Percentiles rank a stretch among this genome's conserved stretches.
Evolutionary conservation across 2,797 vertebrate genomes (phyloP).

Genomic region (Takifugu ocellatus): DNA sequence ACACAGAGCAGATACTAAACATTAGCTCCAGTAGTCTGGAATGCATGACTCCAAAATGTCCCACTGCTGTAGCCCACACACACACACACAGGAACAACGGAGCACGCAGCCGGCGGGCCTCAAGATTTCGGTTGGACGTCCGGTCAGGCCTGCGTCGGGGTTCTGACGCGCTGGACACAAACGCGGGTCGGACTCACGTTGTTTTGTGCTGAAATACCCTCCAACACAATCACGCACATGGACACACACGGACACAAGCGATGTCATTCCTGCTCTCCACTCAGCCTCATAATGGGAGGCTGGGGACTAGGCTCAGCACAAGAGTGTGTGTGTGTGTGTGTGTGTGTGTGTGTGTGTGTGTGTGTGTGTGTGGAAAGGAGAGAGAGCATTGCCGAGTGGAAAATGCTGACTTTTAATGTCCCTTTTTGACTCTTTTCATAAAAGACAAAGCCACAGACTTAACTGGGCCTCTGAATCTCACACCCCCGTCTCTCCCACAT

Average conservation of each 20-base stretch:
- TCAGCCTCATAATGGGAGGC: constrained; percentile 64
- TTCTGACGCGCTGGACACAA: not conserved
- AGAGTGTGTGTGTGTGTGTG: constrained; percentile 25
- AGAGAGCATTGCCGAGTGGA: constrained; percentile 56
- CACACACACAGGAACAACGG: not conserved
- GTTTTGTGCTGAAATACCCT: constrained; percentile 6
- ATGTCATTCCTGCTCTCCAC: constrained; percentile 4
- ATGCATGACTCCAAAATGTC: constrained; percentile 30
- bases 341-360: constrained; percentile 6
- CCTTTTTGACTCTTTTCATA: constrained; percentile 66
- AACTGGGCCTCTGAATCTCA: constrained; percentile 64
- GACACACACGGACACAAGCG: constrained; percentile 13
- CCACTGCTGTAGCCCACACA: constrained; percentile 5
- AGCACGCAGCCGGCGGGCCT: too few relatives aligned
- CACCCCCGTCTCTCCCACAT: constrained; percentile 53
- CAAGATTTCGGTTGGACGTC: too few relatives aligned
- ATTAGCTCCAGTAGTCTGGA: constrained; percentile 19
- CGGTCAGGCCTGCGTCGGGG: not conserved
- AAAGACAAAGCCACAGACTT: constrained; percentile 77
- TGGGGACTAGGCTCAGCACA: constrained; percentile 14
- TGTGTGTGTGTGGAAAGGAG: constrained; percentile 22
- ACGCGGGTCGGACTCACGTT: too few relatives aligned
- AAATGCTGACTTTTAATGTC: constrained; percentile 77
- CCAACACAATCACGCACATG: constrained; percentile 22
- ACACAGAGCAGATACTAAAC: constrained; percentile 14